phyloP scores from a whole-genome alignment of 2,888 invertebrate species.

The Cremastinae sp. region DNA sequence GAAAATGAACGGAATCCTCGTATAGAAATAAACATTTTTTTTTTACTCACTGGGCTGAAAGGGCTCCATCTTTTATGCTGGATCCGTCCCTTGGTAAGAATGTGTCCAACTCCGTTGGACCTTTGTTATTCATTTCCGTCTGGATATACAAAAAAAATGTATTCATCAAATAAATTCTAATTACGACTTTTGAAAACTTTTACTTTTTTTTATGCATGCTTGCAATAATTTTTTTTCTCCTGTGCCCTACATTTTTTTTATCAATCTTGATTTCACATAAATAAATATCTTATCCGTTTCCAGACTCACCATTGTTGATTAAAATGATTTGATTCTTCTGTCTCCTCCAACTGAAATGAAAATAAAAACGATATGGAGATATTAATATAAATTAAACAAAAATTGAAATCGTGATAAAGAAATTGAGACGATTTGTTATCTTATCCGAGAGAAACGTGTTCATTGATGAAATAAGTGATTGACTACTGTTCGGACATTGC shows the following conservation, averaged over 20 bases:
- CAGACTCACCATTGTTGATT: slow-evolving; percentile 44
- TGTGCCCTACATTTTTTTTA: no score
- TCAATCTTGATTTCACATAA: no score
- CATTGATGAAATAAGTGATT: no score
- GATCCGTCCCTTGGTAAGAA: slow-evolving; percentile 88
- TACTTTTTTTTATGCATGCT: no score
- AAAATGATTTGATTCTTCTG: background rate
- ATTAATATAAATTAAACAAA: slow-evolving; percentile 13
- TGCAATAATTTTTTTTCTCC: no score
- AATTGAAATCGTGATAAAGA: no score
- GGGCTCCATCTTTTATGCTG: slow-evolving; percentile 73
- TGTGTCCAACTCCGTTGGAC: slow-evolving; percentile 89
- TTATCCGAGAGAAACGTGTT: background rate
- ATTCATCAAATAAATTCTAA: slow-evolving; percentile 1
- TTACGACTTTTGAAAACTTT: no score
- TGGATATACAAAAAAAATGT: background rate
- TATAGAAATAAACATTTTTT: slow-evolving; percentile 43
- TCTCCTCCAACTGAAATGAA: slow-evolving; percentile 25
- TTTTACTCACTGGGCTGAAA: slow-evolving; percentile 73
- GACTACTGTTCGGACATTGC: background rate
- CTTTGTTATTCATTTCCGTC: slow-evolving; percentile 68
- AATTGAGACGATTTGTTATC: no score
- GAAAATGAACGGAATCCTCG: no score
- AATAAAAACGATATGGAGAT: slow-evolving; percentile 10
- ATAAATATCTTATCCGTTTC: no score